These are phyloP conservation scores for Labia minor DNA, from an alignment of 2,888 invertebrate genomes.

Conservation along the genomic window DNA sequence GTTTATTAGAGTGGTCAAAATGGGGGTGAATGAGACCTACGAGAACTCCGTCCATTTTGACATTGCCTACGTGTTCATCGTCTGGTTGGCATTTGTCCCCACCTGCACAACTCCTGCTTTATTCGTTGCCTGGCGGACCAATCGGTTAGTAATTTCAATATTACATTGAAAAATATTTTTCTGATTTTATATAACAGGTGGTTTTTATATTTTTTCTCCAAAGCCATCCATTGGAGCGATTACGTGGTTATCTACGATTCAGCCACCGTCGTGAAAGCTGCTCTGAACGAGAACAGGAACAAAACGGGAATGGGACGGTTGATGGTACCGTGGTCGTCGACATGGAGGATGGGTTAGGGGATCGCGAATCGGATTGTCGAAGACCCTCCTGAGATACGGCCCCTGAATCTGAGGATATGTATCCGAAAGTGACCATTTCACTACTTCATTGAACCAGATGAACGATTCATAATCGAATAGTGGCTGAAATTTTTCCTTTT, in stretches of 20 bases:
- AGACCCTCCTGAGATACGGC: not conserved
- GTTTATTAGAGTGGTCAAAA: constrained; percentile 34
- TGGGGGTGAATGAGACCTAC: constrained; percentile 35
- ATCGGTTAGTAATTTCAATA: not conserved
- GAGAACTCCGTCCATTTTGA: constrained; percentile 35
- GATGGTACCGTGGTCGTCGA: not conserved
- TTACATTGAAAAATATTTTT: not conserved
- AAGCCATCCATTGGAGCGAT: constrained; percentile 44
- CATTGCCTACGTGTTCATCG: constrained; percentile 36
- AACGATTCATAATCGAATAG: not conserved
- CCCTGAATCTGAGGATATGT: not conserved
- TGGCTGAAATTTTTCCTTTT: too few species aligned
- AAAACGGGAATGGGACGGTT: not conserved
- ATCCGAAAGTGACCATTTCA: not conserved
- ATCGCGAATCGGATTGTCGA: not conserved
- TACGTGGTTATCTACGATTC: constrained; percentile 47
- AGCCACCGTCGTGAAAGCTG: constrained; percentile 31
- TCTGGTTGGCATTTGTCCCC: constrained; percentile 36
- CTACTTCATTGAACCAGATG: not conserved
- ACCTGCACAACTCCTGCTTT: constrained; percentile 35
- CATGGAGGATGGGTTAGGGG: not conserved
- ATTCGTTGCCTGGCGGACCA: constrained; percentile 33
- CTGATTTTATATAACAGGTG: not conserved
- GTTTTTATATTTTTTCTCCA: not conserved
- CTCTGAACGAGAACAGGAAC: not conserved